Percentiles rank a stretch among this genome's conserved stretches.
Conservation (phyloP, 2,888 invertebrate genomes). For the Cheilosia pagana region DNA sequence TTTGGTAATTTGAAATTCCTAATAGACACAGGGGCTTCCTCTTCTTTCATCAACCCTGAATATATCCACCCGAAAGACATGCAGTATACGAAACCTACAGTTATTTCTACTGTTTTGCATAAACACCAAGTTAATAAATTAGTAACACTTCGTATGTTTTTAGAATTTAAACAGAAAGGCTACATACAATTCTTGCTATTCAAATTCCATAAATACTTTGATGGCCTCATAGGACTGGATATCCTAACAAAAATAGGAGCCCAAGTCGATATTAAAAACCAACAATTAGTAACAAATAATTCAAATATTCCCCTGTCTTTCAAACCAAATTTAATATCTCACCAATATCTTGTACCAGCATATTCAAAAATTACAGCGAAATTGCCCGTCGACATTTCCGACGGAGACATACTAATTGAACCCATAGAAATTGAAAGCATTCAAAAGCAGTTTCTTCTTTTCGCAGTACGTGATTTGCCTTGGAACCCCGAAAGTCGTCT, state of each 20-base stretch:
- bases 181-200: slow-evolving; percentile 1
- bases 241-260: slow-evolving; percentile 17
- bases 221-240: background rate
- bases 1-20: slow-evolving; percentile 46
- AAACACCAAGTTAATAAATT: slow-evolving; percentile 1
- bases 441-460: too few species aligned
- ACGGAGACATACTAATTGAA: too few species aligned
- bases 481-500: too few species aligned
- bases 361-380: slow-evolving; percentile 1
- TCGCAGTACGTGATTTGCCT: too few species aligned
- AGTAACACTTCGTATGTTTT: background rate
- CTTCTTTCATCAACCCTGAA: slow-evolving; percentile 48
- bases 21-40: slow-evolving; percentile 47
- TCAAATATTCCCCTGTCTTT: slow-evolving; percentile 6
- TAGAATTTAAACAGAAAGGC: slow-evolving; percentile 12
- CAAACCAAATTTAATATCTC: slow-evolving; percentile 15
- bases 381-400: slow-evolving; percentile 5
- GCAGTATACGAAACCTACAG: slow-evolving; percentile 1
- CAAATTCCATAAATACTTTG: slow-evolving; percentile 19
- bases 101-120: too few species aligned
- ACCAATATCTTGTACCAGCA: background rate
- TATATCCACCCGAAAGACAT: slow-evolving; percentile 4
- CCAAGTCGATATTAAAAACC: slow-evolving; percentile 18
- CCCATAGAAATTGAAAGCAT: too few species aligned
- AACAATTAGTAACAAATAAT: slow-evolving; percentile 16